Base-by-base conservation (phyloP, 2,113 vertebrate genomes). In the Meleagris gallopavo region DNA sequence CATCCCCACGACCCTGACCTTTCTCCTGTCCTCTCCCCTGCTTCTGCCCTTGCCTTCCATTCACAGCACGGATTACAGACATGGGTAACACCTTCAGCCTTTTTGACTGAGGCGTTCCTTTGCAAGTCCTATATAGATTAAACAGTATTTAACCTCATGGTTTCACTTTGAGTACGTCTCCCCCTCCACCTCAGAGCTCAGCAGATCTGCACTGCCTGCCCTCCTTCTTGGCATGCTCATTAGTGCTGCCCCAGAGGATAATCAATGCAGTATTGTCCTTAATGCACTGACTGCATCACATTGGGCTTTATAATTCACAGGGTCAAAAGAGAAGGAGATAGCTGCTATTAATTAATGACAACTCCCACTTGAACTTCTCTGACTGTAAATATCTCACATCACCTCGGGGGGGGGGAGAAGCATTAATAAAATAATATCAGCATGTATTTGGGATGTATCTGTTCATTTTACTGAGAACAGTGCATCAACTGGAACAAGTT, bases 331-430 rank as follows among this genome's bases (percentile, higher is more conserved):
- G 62, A 40, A 89, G 81, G 75, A 54, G 75, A 86, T 66, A 91
- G 36, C 69, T 61, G 79, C 82, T 83, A 91, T 88, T 94, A 71
- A 95, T 91, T 95, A 95, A 41, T 76, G 82, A 80, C 93, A 94
- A 17, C 75, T 93, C 64, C 83, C 58, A 45, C 72, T 12, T 93
- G 84, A 95, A 91, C 89, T 91, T 40, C 82, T 58, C 67, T 83
- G 89, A 13, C 71, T 85, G 78, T 83, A 91, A 95, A 91, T 91
- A 93, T 46, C 89, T 95, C 95, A 89, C 5, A 71, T 71, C 75
- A 67, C 30, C 46, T 83, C 87, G 79, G 48, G 64, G 38, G 64
- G 38, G 58, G 30, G 52, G 76, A 83, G 64, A 82, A 25, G 43
- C 41, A 74, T 75, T 50, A 36, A 76, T 41, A 65, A 34, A 24